Conservation (phyloP, 2,888 invertebrate genomes). For the Pherbina coryleti region DNA sequence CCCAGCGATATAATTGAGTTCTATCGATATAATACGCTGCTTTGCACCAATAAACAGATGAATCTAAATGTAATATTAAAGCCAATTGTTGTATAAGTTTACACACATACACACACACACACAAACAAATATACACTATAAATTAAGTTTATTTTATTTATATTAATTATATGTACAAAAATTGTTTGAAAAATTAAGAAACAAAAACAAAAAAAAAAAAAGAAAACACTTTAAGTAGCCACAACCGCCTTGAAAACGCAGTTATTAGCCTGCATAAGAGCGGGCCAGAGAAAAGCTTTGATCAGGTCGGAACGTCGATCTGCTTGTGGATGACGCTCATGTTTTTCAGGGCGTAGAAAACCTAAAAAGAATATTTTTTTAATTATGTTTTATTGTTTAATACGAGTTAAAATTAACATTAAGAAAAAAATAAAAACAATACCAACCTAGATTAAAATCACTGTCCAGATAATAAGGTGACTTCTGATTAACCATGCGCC, state of each 20-base stretch:
- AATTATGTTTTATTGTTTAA: not conserved
- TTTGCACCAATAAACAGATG: slow-evolving; percentile 65
- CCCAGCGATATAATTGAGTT: slow-evolving; percentile 68
- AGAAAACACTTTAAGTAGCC: slow-evolving; percentile 73
- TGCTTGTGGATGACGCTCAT: slow-evolving; percentile 83
- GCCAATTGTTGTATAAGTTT: slow-evolving; percentile 57
- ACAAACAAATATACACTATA: not conserved
- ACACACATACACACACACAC: not conserved
- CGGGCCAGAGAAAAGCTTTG: slow-evolving; percentile 89
- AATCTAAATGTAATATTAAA: slow-evolving; percentile 60
- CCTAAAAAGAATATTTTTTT: slow-evolving; percentile 64
- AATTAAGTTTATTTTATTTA: slow-evolving; percentile 16
- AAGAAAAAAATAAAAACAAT: not conserved
- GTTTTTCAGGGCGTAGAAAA: slow-evolving; percentile 79
- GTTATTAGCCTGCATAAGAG: slow-evolving; percentile 80
- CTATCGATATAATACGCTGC: slow-evolving; percentile 61
- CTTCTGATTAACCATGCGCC: slow-evolving; percentile 85
- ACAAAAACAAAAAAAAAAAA: slow-evolving; percentile 42
- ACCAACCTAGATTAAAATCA: slow-evolving; percentile 76
- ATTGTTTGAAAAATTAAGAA: slow-evolving; percentile 31
- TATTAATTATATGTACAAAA: slow-evolving; percentile 33
- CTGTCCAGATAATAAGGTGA: slow-evolving; percentile 77
- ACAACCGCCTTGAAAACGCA: slow-evolving; percentile 90
- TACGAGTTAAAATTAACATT: not conserved
- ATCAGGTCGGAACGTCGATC: slow-evolving; percentile 82